These are phyloP conservation scores for Microcebus ravelobensis DNA, from an alignment of 2,113 vertebrate species.

Conservation along the genomic window DNA sequence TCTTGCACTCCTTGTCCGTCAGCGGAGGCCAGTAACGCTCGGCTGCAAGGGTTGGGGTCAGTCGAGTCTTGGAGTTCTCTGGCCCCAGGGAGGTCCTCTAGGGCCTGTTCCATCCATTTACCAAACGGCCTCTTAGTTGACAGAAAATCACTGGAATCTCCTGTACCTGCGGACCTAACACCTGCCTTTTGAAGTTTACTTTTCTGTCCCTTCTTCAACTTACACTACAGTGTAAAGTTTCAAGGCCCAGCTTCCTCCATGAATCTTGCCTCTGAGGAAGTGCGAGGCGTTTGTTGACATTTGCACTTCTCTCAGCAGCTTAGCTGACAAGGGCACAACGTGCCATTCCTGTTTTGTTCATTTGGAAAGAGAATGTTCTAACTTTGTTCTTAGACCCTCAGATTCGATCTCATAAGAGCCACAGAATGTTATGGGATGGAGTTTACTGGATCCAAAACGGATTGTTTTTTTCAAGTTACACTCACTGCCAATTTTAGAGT, in stretches of 20 bases:
- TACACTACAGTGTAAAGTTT: not conserved
- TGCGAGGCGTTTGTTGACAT: not conserved
- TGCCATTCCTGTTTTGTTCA: not conserved
- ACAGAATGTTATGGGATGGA: not conserved
- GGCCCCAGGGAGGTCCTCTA: rapidly evolving
- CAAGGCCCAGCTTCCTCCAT: not conserved
- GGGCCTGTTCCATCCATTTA: not conserved
- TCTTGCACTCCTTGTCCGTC: not conserved
- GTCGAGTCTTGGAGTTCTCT: rapidly evolving
- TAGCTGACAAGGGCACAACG: not conserved
- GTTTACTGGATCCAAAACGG: not conserved
- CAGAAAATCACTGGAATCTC: not conserved
- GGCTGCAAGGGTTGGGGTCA: not conserved
- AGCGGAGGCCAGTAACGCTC: rapidly evolving
- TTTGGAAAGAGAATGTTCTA: not conserved
- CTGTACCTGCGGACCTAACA: not conserved
- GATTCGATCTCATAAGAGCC: not conserved
- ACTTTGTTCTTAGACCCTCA: not conserved
- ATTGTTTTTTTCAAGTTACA: not conserved
- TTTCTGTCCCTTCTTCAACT: not conserved
- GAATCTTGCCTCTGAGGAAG: not conserved
- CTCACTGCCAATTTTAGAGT: not conserved
- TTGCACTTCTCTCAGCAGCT: not conserved
- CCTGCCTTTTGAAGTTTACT: not conserved
- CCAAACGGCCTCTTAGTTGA: not conserved